Conservation (phyloP, 2,797 vertebrate species). For the Eleutherodactylus coqui region DNA sequence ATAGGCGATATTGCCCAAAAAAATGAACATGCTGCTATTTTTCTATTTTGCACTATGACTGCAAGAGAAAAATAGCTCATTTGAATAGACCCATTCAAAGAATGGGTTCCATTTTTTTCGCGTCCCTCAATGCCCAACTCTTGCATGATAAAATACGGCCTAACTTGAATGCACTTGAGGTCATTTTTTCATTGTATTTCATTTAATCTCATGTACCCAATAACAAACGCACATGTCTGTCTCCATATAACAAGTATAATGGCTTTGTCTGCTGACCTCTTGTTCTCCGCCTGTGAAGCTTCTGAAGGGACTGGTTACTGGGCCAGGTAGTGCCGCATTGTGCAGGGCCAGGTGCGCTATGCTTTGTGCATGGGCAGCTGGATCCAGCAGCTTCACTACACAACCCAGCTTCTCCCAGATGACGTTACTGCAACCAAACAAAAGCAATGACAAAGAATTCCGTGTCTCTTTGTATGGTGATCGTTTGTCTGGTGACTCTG, state of each 20-base stretch:
- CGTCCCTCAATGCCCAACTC: too few species aligned
- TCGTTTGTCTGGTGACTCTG: constrained; percentile 32
- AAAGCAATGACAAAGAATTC: constrained; percentile 42
- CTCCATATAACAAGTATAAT: constrained; percentile 9
- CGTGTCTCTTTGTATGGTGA: constrained; percentile 17
- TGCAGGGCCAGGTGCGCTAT: neutral
- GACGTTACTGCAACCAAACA: constrained; percentile 29
- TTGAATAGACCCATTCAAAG: too few species aligned
- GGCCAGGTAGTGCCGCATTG: neutral
- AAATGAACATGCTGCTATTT: too few species aligned
- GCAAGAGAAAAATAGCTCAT: too few species aligned
- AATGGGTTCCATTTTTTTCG: too few species aligned
- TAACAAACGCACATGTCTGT: constrained; percentile 10
- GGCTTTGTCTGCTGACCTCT: neutral
- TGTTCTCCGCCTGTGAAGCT: constrained; percentile 1
- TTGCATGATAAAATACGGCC: too few species aligned
- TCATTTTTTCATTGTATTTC: neutral
- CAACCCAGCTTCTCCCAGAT: constrained; percentile 15
- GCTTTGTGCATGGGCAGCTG: constrained; percentile 30
- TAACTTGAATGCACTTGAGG: neutral
- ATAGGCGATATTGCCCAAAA: too few species aligned
- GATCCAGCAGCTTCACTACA: constrained; percentile 1
- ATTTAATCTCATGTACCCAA: neutral
- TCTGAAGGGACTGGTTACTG: constrained; percentile 12
- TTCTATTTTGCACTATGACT: too few species aligned